Evolutionary conservation across 2,888 invertebrate species (phyloP).

Genomic region (Amorpha juglandis): DNA sequence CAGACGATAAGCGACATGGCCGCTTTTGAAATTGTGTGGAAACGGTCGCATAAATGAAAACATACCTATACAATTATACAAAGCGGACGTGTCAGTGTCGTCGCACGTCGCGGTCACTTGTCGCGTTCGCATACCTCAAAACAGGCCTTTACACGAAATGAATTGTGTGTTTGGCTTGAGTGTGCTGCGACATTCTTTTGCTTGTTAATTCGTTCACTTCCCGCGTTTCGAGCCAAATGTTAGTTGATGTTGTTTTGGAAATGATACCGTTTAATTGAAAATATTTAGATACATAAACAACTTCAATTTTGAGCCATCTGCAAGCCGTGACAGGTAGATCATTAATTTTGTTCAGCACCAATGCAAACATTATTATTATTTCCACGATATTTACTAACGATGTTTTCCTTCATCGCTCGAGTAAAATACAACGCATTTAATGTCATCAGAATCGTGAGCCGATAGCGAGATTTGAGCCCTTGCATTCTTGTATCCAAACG

Average conservation of each 20-base stretch:
- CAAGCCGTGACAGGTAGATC: neutral
- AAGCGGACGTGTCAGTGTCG: too few relatives aligned
- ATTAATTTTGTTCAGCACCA: neutral
- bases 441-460: conserved; percentile 15
- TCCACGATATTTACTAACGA: neutral
- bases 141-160: neutral
- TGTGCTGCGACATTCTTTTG: conserved; percentile 14
- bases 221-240: conserved; percentile 4
- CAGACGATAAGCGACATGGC: too few relatives aligned
- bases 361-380: conserved; percentile 11
- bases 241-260: conserved; percentile 2
- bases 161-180: conserved; percentile 1
- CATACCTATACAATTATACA: too few relatives aligned
- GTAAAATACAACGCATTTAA: conserved; percentile 4
- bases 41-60: too few relatives aligned
- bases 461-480: conserved; percentile 21
- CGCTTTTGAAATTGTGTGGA: too few relatives aligned
- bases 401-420: conserved; percentile 16
- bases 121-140: too few relatives aligned
- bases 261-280: neutral
- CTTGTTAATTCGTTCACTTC: conserved; percentile 4
- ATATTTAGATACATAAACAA: neutral
- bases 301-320: neutral
- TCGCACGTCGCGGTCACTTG: too few relatives aligned
- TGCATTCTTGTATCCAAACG: conserved; percentile 18